Base-by-base conservation (phyloP, 2,113 vertebrate species). In the Chloebia gouldiae region DNA sequence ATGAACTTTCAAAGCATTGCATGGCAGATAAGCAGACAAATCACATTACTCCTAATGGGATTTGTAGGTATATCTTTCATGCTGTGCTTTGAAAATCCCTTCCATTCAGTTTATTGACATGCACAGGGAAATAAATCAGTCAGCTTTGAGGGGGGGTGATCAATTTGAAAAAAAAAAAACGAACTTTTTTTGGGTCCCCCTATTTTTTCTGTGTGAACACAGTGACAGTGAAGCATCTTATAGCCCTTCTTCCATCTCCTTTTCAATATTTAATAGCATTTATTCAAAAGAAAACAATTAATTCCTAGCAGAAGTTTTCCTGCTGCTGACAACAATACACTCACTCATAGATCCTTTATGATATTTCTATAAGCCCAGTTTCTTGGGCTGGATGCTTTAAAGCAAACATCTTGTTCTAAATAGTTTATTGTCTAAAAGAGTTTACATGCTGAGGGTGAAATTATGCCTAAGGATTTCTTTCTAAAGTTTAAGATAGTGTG, bases 81-180 rank as follows among this genome's bases (percentile, higher is more conserved):
- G 86, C 88, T 89, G 80, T 68, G 83, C 97, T 97, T 97, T 97
- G 95, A 97, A 97, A 97, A 96, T 96, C 94, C 91, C 95, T 96
- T 96, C 89, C 77, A 76, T 96, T 97, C 95, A 81, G 76, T 95
- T 93, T 93, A 94, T 83, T 80, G 90, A 96, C 31, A 9, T 96
- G 72, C 77, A 88, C 20, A 7, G 80, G 87, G 88, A 94, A 93
- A 94, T 85, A 96, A 96, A 96, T 94, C 93, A 94, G 76, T 90
- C 42, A 39, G 72, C 84, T 95, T 82, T 89, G 81, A 35, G 42
- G 37, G 28, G 42, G 42, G 2, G 19, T 66, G 76, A 86, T 86
- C 72, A 88, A 72, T 64, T 42, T 24, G 2, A 33, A 64, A 93
- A 94, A 78, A 60, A 76, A 85, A 45, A n/a, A 30, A 81, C 69